A percentile compares a stretch with the other conserved stretches of the same genome.
Evolutionary conservation across 2,113 vertebrate genomes (phyloP).

Genomic region (Thamnophis sirtalis): DNA sequence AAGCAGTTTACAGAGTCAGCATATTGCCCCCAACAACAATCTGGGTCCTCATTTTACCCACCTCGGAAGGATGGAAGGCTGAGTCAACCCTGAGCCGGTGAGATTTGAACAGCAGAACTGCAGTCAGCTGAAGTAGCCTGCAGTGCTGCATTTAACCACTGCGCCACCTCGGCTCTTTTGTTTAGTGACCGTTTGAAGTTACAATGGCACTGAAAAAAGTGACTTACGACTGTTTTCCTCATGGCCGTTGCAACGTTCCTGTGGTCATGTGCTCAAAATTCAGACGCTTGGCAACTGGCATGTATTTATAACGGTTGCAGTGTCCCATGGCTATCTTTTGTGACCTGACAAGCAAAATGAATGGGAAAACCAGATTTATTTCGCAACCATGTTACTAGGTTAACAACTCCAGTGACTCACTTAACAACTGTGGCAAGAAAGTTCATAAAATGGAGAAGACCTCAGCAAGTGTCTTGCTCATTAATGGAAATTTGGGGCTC

Average conservation of each 20-base stretch:
- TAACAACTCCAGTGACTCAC: neutral
- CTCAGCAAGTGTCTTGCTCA: neutral
- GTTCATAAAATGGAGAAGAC: neutral
- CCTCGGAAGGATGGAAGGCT: no score
- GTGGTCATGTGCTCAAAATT: neutral
- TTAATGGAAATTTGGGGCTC: neutral
- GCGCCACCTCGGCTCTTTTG: no score
- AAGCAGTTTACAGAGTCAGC: no score
- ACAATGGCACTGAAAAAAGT: neutral
- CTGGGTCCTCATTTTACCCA: no score
- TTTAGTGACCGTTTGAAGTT: neutral
- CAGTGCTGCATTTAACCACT: no score
- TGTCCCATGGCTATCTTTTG: neutral
- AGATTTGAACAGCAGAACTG: no score
- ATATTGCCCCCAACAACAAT: no score
- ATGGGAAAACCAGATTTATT: neutral
- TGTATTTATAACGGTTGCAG: neutral
- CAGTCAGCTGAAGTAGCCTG: no score
- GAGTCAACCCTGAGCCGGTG: no score
- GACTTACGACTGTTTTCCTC: neutral
- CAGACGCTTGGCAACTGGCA: neutral
- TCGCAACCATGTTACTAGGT: neutral
- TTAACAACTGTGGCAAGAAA: neutral
- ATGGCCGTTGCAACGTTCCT: neutral
- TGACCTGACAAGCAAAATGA: neutral